phyloP scores from a whole-genome alignment of 2,888 invertebrate genomes.

The Crematogaster levior region DNA sequence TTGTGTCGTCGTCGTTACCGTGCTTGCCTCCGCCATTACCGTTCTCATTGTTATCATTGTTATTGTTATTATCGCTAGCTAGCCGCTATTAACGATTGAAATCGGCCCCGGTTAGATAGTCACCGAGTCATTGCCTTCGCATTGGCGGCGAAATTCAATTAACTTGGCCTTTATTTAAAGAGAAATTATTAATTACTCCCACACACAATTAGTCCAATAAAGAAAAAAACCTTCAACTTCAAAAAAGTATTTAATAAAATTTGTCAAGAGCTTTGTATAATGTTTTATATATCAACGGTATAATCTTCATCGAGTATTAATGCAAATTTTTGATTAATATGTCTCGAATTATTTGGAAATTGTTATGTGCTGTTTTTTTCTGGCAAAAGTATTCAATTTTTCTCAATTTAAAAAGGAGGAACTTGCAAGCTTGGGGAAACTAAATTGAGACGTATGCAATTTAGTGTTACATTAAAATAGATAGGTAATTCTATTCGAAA shows the following conservation, averaged over 20 bases:
- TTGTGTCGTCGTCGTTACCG: conserved; percentile 66
- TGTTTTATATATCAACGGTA: neutral
- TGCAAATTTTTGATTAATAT: neutral
- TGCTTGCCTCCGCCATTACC: conserved; percentile 65
- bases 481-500: conserved; percentile 15
- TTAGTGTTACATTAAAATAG: neutral
- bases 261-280: neutral
- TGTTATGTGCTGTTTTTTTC: neutral
- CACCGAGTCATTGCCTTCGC: conserved; percentile 62
- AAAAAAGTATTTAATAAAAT: neutral
- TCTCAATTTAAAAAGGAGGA: neutral
- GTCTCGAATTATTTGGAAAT: neutral
- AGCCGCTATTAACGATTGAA: conserved; percentile 71
- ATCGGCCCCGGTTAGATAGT: conserved; percentile 56
- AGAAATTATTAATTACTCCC: neutral
- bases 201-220: neutral
- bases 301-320: neutral
- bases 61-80: conserved; percentile 64
- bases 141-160: conserved; percentile 65
- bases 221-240: neutral
- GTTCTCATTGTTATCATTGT: conserved; percentile 64
- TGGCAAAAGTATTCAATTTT: neutral
- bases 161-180: neutral
- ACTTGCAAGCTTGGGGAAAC: neutral
- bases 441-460: neutral